Evolutionary conservation across 2,113 vertebrate genomes (phyloP).

Genomic region (Myrmecobius fasciatus): DNA sequence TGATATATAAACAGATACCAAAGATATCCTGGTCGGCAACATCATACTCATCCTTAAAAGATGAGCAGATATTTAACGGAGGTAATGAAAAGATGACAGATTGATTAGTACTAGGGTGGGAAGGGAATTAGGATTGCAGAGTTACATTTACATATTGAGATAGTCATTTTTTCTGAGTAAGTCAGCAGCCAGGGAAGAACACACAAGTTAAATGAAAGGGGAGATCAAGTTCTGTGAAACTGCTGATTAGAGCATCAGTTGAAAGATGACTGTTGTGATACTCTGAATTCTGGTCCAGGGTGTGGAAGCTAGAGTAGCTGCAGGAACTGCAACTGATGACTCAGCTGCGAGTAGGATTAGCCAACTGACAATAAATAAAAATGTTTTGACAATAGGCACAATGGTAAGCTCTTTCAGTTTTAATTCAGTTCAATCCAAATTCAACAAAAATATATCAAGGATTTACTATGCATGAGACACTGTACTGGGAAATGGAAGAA

Average conservation of each 20-base stretch:
- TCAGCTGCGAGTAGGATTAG: background rate
- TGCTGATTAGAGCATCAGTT: conserved; percentile 32
- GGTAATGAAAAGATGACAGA: conserved; percentile 68
- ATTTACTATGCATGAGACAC: background rate
- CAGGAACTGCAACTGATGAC: background rate
- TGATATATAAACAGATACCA: conserved; percentile 24
- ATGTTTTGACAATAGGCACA: background rate
- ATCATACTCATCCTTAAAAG: conserved; percentile 51
- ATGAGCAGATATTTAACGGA: conserved; percentile 33
- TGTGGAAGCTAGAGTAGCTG: background rate
- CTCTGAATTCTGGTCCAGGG: accelerated
- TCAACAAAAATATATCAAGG: background rate
- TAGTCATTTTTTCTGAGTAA: conserved; percentile 53
- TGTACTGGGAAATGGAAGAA: background rate
- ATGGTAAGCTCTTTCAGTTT: background rate
- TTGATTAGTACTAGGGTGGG: conserved; percentile 60
- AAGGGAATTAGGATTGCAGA: conserved; percentile 53
- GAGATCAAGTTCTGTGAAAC: conserved; percentile 53
- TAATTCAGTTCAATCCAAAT: background rate
- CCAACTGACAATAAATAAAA: conserved; percentile 1
- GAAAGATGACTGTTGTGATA: background rate
- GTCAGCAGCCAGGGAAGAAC: conserved; percentile 57
- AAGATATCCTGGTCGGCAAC: conserved; percentile 55
- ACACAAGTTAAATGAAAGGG: conserved; percentile 62
- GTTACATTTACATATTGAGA: conserved; percentile 68